Conservation (phyloP, 2,797 vertebrate species). For the Labroides dimidiatus region DNA sequence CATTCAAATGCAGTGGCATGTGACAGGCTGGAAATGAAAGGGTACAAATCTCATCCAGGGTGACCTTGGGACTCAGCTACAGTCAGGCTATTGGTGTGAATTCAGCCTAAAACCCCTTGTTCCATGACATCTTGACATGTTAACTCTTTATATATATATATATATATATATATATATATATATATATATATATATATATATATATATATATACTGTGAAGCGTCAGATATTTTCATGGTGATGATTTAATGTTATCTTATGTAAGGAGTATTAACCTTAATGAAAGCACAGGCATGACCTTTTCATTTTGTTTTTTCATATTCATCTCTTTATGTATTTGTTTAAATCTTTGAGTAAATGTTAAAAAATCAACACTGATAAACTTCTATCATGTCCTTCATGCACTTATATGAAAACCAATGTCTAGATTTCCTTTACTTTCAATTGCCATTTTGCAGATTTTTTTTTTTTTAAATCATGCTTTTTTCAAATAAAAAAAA, state of each 20-base stretch:
- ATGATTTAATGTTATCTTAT: constrained; percentile 26
- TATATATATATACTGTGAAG: constrained; percentile 10
- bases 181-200: too few relatives aligned
- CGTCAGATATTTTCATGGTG: constrained; percentile 17
- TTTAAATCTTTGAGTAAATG: not conserved
- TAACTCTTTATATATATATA: constrained; percentile 7
- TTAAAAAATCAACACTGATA: not conserved
- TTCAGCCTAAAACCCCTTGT: constrained; percentile 41
- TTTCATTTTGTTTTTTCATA: not conserved
- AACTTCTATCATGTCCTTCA: not conserved
- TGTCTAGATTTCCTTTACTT: too few relatives aligned
- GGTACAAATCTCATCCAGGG: constrained; percentile 62
- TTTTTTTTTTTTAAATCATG: too few relatives aligned
- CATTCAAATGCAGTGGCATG: constrained; percentile 60
- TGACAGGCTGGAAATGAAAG: constrained; percentile 62
- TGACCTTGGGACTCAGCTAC: constrained; percentile 55
- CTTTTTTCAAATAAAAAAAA: too few relatives aligned
- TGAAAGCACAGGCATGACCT: constrained; percentile 1
- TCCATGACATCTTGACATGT: constrained; percentile 35
- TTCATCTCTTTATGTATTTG: too few relatives aligned
- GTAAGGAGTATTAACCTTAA: constrained; percentile 11
- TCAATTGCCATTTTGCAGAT: too few relatives aligned
- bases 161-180: too few relatives aligned
- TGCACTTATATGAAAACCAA: too few relatives aligned
- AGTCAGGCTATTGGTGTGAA: constrained; percentile 33